A percentile compares a stretch with the other conserved stretches of the same genome.
Evolutionary conservation across 2,888 invertebrate genomes (phyloP).

Genomic region (Volucella inanis): DNA sequence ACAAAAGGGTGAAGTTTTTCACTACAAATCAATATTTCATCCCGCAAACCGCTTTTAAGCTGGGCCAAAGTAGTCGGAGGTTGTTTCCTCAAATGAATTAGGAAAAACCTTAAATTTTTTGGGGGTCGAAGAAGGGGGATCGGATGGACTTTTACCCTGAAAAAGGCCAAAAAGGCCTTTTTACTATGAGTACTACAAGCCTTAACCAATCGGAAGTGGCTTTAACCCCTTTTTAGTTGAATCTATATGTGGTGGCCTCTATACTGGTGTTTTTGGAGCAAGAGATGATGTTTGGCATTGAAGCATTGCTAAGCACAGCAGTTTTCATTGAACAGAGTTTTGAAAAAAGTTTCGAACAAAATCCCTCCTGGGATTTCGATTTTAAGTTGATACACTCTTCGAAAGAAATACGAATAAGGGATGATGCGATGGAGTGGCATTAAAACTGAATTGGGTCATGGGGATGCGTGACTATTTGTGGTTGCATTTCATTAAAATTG

Average conservation of each 20-base stretch:
- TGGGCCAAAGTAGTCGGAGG: constrained; percentile 4
- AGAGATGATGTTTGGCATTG: constrained; percentile 53
- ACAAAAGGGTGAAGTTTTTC: constrained; percentile 57
- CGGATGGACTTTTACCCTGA: constrained; percentile 44
- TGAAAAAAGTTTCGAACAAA: constrained; percentile 55
- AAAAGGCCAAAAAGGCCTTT: constrained; percentile 46
- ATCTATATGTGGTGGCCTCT: constrained; percentile 16
- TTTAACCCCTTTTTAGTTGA: constrained; percentile 36
- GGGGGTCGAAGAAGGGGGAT: not conserved
- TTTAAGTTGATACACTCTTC: constrained; percentile 18
- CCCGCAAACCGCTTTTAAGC: constrained; percentile 50
- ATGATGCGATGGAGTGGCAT: not conserved
- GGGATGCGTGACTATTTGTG: too few relatives aligned
- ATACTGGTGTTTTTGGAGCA: constrained; percentile 11
- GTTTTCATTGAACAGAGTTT: constrained; percentile 49
- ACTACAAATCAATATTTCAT: constrained; percentile 70
- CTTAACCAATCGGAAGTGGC: constrained; percentile 53
- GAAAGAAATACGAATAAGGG: constrained; percentile 12
- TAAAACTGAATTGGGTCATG: not conserved
- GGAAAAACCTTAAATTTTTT: constrained; percentile 43
- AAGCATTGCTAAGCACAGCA: constrained; percentile 31
- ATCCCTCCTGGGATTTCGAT: constrained; percentile 40
- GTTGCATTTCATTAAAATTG: too few relatives aligned
- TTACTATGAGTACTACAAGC: constrained; percentile 7
- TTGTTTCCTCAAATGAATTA: constrained; percentile 54